Base-by-base conservation (phyloP, 2,888 invertebrate species). In the Tachina grossa region DNA sequence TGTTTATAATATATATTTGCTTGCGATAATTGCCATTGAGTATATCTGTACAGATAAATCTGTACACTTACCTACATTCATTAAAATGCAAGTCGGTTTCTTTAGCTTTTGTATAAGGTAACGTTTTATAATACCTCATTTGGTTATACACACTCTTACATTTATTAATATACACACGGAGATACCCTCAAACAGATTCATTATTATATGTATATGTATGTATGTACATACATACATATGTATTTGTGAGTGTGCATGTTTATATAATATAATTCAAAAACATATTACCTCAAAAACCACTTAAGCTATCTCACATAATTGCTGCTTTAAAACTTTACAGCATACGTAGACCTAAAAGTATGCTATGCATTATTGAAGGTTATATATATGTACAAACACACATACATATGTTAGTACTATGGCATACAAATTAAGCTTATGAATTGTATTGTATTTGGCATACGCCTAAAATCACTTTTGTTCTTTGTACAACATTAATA, bases 21-120 rank as follows among this genome's bases (percentile, higher is more conserved):
- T 90, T 89, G 91, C 90, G 91, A 91, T 91, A 91, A 91, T 91
- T 91, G 91, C 91, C 90, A 89, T 90, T 91, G 91, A 90, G 90
- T 90, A 89, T 72, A 72, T 72, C n/a, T 39, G 53, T 39, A 61
- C 31, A 68, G 45, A 68, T 69, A 65, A 68, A 57, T 71, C 51
- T 47, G 9, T 65, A 45, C 11, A 43, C 61, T 51, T 45, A 13
- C 45, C 13, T 90, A 90, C 89, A 89, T 90, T 89, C 90, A 91
- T 91, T 91, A 91, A 91, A 90, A 90, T 90, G 90, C 90, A 90
- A 90, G 89, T 88, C 88, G 88, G 89, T 87, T 88, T 87, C 69
- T 79, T 82, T 72, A 65, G 79, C 76, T 89, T 89, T 87, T 89
- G 89, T 65, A 66, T 22, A 68, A 45, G 43, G 61, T 22, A 55